Base-by-base conservation (phyloP, 2,888 invertebrate species). In the Temnothorax unifasciatus region DNA sequence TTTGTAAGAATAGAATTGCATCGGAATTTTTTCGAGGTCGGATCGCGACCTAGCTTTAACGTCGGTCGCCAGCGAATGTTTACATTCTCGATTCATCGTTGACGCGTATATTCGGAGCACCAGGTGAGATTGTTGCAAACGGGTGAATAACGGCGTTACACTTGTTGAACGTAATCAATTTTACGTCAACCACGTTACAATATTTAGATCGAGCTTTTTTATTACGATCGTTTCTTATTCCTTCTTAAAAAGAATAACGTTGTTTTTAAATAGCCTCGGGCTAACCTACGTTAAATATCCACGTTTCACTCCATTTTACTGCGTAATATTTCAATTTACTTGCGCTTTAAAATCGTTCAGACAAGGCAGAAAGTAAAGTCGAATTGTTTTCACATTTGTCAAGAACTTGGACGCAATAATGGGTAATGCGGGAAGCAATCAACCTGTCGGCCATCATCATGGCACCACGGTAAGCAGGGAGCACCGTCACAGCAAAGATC, bases 361-460 rank as follows among this genome's bases (percentile, higher is more conserved):
- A 8, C 59, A n/a, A 5, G 47, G 11, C 18, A 38, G 4, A 61
- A 34, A 29, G 5, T 74, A 21, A 61, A 41, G 21, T 29, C 0
- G 15, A 8, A 38, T 61, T 8, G 57, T 38, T 68, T 66, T 54
- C 11, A 0, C 50, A n/a, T 9, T 11, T 54, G 3, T 57, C 44
- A 57, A 54, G 13, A 1, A 13, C 50, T 63, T 64, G 34, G 92
- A 88, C 95, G 96, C 85, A 97, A 95, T 84, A 90, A 97, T 98
- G 98, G 98, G 98, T 85, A 98, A 98, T 94, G 97, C 97, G 88
- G 97, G 97, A 85, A 97, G 97, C 93, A 97, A 96, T 92, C 96
- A 96, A 82, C 96, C 97, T 86, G 93, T 93, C 34, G 90, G 92
- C 84, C 93, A 94, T 87, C 93, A 92, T 75, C 92, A 92, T 50